Evolutionary conservation across 2,888 invertebrate genomes (phyloP), one percentile per base, ranked within the genome.

Genomic region (Zelleria hepariella): DNA sequence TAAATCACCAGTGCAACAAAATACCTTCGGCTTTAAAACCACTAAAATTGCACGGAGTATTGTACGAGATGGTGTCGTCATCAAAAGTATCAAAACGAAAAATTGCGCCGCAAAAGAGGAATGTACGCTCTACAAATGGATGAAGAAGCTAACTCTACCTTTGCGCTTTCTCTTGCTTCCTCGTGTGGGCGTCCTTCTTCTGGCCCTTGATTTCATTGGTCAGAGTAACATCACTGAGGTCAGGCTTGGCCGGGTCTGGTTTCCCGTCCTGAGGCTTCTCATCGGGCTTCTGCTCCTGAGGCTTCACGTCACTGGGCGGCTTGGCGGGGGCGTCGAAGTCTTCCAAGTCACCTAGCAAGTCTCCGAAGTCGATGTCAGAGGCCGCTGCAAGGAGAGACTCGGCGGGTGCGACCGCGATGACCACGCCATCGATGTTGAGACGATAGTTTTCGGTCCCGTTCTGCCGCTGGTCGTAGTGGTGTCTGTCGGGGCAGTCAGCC

Each of bases 381-480:
- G 90, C 88, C 0, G 91, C 91, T 23, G 91, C 80, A 15, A 93
- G 74, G 6, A 93, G 77, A 1, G 91, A 82, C 58, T 92, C 92
- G 0, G 91, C 90, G 0, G 93, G 93, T 0, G 92, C 92, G 51
- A 92, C 82, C 2, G 93, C 91, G 32, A 94, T 78, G 15, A 93
- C 90, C n/a, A 94, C 85, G 15, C 93, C 94, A 67, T 93, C 92
- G 57, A 95, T 87, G 71, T 91, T 92, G 8, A 95, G 79, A 20
- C 94, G 88, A 64, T 92, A 91, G 82, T 95, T 95, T 68, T 94
- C 94, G 0, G 91, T 86, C 1, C 95, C 95, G 72, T 94, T 95
- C 74, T 95, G 95, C 6, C 94, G 82, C 72, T 95, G 94, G 77
- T 95, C 95, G 74, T 91, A 93, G 64, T 86, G 82, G 23, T 83